Evolutionary conservation across 2,113 vertebrate species (phyloP), one percentile per base, ranked within the genome.

Genomic region (Arizona elegans): DNA sequence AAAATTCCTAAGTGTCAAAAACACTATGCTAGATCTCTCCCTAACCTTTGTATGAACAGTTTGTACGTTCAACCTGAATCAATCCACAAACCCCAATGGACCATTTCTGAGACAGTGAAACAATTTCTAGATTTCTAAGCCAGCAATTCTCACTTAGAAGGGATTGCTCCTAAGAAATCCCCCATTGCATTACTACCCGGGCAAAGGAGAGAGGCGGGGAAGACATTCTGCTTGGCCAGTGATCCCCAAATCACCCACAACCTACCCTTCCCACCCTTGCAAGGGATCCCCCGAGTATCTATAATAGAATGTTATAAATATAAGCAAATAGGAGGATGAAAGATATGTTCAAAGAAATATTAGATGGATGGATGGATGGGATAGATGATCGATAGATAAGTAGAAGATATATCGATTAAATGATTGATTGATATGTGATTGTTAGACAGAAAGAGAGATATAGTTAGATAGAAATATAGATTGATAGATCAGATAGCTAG

Each of bases 181-280:
- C 10, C 38, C 43, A 86, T 6, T 5, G n/a, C 53, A n/a, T 33
- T 21, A 12, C 12, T 5, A 24, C 26, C 5, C 1, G 0, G 43
- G 43, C 23, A 1, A 24, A 47, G 43, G 33, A 5, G 43, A 47
- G 65, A n/a, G 13, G 65, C 13, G 4, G 47, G 47, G 47, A 12
- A 24, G 86, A 50, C 10, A 3, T 26, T 6, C 86, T 10, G 1
- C 50, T 26, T 26, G 17, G 50, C 62, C 65, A 29, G 26, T 2
- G 24, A 54, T 15, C 87, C 89, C 19, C 54, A 3, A 81, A 59
- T 52, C 92, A 13, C 0, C 4, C 13, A 29, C 53, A 8, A 10
- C 11, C 8, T 19, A 21, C 10, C 10, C 19, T 9, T 23, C 1
- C 33, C 11, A 0, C 8, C 11, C 3, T 47, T 0, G 9, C 10